Base-by-base conservation (phyloP, 1,140 invertebrate species). In the Drosophila punjabiensis region DNA sequence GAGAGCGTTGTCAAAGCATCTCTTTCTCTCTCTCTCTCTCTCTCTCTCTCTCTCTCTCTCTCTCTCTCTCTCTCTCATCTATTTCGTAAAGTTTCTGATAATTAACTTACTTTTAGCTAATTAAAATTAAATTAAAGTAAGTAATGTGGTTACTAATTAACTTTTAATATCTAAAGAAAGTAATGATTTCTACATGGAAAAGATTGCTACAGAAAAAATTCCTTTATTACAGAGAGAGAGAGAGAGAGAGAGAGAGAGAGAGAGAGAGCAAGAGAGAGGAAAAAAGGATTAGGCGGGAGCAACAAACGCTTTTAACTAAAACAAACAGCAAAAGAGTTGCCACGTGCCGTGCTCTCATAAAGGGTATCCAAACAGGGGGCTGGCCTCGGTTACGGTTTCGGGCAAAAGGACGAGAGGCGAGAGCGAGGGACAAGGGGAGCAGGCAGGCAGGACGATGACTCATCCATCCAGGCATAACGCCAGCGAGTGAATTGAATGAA, bases 261-360 rank as follows among this genome's bases (percentile, higher is more conserved):
- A 20, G 32, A 43, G 10, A 35, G 35, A 30, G 24, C 24, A 24
- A 24, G 62, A 33, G 30, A 35, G 8, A 5, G 16, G 24, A 9
- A 45, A 52, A 41, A 37, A 68, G 80, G 64, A 79, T 86, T 82
- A 80, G 48, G 18, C 58, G 76, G 66, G 69, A 73, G 78, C 67
- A 84, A 85, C 66, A 81, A 84, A 83, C 80, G 84, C 71, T 83
- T 87, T 83, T 74, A 78, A 65, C 59, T 55, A 56, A 85, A 85
- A 86, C 82, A 85, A 85, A 85, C 82, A 85, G 65, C 37, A 53
- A 64, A 63, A 41, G 66, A 81, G 75, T 56, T 48, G 79, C 61
- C 83, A 86, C 82, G 82, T 85, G 82, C 45, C 82, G 30, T 3
- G 41, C 14, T 20, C 50, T 37, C 33, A 32, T 45, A 56, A 41